Conservation (phyloP, 2,113 vertebrate species). For the Sardina pilchardus region DNA sequence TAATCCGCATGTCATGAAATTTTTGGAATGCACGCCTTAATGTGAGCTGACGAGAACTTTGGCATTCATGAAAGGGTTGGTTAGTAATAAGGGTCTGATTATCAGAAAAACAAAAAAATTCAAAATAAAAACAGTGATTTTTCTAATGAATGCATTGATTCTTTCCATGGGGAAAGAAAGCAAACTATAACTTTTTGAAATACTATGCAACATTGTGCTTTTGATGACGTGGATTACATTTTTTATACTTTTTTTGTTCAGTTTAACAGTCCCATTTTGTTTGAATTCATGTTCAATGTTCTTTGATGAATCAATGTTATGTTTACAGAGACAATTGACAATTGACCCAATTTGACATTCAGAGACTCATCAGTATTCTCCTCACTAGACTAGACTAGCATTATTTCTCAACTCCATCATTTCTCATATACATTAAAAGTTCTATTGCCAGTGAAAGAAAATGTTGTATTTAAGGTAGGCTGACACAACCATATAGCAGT, state of each 20-base stretch:
- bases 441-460: not conserved
- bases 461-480: not conserved
- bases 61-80: not conserved
- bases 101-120: not conserved
- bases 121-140: not conserved
- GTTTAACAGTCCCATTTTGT: not conserved
- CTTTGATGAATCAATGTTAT: not conserved
- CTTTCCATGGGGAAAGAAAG: not conserved
- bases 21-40: slow-evolving; percentile 32
- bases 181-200: not conserved
- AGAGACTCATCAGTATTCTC: not conserved
- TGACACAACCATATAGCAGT: not conserved
- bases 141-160: not conserved
- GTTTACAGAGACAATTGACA: not conserved
- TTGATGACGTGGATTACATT: not conserved
- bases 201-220: not conserved
- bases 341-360: not conserved
- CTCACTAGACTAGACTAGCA: not conserved
- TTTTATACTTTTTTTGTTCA: not conserved
- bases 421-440: not conserved
- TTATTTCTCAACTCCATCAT: not conserved
- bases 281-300: not conserved
- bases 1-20: slow-evolving; percentile 58
- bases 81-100: not conserved
- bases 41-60: not conserved